These are phyloP conservation scores for Pangasianodon hypophthalmus DNA, from an alignment of 2,113 vertebrate species.

Conservation along the genomic window DNA sequence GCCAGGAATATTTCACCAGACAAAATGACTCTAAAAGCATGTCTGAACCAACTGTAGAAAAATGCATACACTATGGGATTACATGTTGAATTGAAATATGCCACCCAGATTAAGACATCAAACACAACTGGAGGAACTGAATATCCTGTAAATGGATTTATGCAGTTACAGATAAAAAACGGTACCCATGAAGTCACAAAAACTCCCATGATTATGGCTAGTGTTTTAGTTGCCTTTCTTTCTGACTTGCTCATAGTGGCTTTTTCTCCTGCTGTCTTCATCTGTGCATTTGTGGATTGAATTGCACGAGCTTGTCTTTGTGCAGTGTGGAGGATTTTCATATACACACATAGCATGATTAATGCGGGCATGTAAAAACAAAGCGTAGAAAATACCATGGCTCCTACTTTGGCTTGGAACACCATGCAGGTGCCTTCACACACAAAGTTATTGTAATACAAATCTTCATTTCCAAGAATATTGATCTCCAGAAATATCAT, in stretches of 20 bases:
- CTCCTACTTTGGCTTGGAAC: constrained; percentile 76
- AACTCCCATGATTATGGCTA: constrained; percentile 77
- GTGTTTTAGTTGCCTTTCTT: constrained; percentile 77
- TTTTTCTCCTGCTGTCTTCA: constrained; percentile 49
- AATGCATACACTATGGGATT: constrained; percentile 65
- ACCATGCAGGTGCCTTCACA: constrained; percentile 73
- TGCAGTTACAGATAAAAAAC: constrained; percentile 78
- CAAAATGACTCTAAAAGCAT: constrained; percentile 78
- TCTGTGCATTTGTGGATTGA: constrained; percentile 50
- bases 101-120: constrained; percentile 78
- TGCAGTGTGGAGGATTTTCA: constrained; percentile 77
- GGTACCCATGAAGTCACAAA: constrained; percentile 83
- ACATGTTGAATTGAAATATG: constrained; percentile 82
- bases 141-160: constrained; percentile 76
- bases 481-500: constrained; percentile 82
- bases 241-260: constrained; percentile 62
- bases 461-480: constrained; percentile 71
- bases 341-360: constrained; percentile 77
- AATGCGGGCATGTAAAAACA: constrained; percentile 80
- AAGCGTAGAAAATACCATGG: constrained; percentile 69
- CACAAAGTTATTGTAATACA: constrained; percentile 61
- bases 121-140: constrained; percentile 66
- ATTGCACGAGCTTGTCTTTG: constrained; percentile 77
- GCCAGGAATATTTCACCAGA: constrained; percentile 75
- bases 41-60: constrained; percentile 74